phyloP scores from a whole-genome alignment of 1,140 invertebrate species.

The Agrypnia vestita region DNA sequence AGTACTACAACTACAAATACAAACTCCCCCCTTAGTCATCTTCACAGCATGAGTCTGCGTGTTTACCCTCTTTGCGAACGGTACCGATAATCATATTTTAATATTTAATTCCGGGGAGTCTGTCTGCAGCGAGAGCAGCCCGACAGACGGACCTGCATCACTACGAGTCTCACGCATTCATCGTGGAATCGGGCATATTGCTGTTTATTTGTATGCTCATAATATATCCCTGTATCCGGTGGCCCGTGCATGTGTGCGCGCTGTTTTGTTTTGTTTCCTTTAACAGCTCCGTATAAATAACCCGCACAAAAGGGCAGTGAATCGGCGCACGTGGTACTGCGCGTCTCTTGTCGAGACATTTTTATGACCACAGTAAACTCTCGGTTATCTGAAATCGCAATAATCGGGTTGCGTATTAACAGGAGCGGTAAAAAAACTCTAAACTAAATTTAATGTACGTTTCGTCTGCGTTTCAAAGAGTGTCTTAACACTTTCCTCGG shows the following conservation, averaged over 20 bases:
- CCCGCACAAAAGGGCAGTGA: constrained; percentile 20
- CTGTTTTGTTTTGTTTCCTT: constrained; percentile 33
- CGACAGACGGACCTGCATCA: not conserved
- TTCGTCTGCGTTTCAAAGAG: too few species aligned
- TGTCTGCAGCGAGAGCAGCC: not conserved
- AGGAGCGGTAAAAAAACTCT: too few species aligned
- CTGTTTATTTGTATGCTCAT: constrained; percentile 23
- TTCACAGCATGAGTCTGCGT: too few species aligned
- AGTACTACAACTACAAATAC: too few species aligned
- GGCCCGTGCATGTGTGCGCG: constrained; percentile 16
- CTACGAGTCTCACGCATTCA: constrained; percentile 12
- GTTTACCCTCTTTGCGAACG: too few species aligned
- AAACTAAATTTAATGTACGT: too few species aligned
- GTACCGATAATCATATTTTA: too few species aligned
- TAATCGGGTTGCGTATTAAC: too few species aligned
- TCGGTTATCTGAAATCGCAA: too few species aligned
- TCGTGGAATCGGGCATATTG: not conserved
- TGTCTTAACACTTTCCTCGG: too few species aligned
- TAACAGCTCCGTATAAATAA: constrained; percentile 34
- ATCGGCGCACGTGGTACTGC: constrained; percentile 34
- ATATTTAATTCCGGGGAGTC: too few species aligned
- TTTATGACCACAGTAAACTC: not conserved
- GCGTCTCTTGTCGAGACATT: constrained; percentile 22
- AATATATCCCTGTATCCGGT: constrained; percentile 40
- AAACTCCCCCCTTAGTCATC: too few species aligned